Conservation (phyloP, 2,888 invertebrate genomes). For the Lagria hirta region DNA sequence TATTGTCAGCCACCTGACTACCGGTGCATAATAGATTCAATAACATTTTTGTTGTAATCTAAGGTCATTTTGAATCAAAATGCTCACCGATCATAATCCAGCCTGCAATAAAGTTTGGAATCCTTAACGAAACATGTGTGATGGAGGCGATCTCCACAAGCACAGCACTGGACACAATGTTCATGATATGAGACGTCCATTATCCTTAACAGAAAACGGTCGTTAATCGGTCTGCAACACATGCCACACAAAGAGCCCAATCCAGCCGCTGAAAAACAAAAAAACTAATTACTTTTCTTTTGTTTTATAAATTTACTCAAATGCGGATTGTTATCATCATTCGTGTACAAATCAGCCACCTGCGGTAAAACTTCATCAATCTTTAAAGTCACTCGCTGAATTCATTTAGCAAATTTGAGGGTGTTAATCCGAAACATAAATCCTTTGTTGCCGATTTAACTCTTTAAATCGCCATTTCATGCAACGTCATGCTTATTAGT, state of each 20-base stretch:
- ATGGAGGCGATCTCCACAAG: conserved; percentile 69
- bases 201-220: conserved; percentile 75
- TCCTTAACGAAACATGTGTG: conserved; percentile 77
- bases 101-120: conserved; percentile 73
- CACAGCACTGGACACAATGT: conserved; percentile 73
- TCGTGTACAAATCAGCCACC: conserved; percentile 39
- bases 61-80: too few species aligned
- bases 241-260: conserved; percentile 61
- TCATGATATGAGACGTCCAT: conserved; percentile 76
- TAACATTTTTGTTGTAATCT: too few species aligned
- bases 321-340: conserved; percentile 2
- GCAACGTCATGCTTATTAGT: conserved; percentile 51
- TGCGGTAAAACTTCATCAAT: conserved; percentile 49
- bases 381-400: conserved; percentile 38
- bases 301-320: too few species aligned
- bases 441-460: conserved; percentile 51
- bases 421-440: conserved; percentile 48
- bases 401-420: conserved; percentile 43
- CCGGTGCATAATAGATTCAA: too few species aligned
- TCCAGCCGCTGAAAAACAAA: conserved; percentile 40
- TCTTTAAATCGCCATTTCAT: conserved; percentile 54
- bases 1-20: too few species aligned
- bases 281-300: too few species aligned
- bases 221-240: conserved; percentile 71
- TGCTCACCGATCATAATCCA: conserved; percentile 77